Base-by-base conservation (phyloP, 2,888 invertebrate genomes). In the Orthosia cruda region DNA sequence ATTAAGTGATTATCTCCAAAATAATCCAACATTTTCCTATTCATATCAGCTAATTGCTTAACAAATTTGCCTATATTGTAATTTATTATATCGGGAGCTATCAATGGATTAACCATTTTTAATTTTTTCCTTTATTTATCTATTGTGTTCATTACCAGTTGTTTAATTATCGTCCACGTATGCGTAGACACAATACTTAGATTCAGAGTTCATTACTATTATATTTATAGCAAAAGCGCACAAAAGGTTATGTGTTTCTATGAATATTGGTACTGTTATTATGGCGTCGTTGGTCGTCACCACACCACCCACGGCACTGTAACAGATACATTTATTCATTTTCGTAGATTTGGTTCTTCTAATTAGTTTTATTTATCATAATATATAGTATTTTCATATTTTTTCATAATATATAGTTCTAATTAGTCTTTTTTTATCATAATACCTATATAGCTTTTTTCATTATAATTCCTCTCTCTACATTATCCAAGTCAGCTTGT, bases 211-310 rank as follows among this genome's bases (percentile, higher is more conserved):
- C 62, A 83, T 78, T 83, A 82, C 58, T 86, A 77, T 81, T 62
- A 55, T 74, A 77, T 72, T 86, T 76, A 80, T 86, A 76, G 75
- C 84, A 86, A 88, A 76, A 80, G 61, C 40, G 71, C 54, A 86
- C 64, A 74, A 86, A 86, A 71, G 70, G 47, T 74, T 77, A 61
- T 75, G 74, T 77, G 77, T 71, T 86, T 77, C 81, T 80, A 74
- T 85, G 83, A 88, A 88, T 83, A 86, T 67, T 72, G 23, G 58
- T 71, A 64, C 62, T 80, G 57, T 77, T 80, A 58, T 74, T 65
- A 69, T 66, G 58, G 32, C 61, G 3, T 82, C 26, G 59, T 75
- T 75, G 50, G 40, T 32, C 69, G 52, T 63, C 71, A 71, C 70
- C 65, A 70, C 69, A 71, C 71, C 65, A 70, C 70, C 74, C 70